Base-by-base conservation (phyloP, 2,888 invertebrate genomes). In the Drosophila maculinotata region DNA sequence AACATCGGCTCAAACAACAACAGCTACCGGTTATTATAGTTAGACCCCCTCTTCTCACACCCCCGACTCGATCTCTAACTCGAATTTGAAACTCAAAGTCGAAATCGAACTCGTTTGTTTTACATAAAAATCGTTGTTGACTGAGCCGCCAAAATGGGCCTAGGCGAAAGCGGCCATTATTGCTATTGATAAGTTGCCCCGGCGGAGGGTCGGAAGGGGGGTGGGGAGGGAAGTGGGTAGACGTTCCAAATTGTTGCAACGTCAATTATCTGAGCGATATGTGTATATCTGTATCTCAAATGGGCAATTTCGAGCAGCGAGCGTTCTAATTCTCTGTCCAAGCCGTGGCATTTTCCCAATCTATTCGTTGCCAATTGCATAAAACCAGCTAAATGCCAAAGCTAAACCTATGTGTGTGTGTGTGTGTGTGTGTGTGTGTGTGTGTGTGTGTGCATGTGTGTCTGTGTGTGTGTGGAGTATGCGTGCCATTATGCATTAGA, bases 401-500 rank as follows among this genome's bases (percentile, higher is more conserved):
- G 17, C 26, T 26, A 7, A n/a, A 3, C 10, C 33, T 38, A 35
- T 12, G 14, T 17, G 39, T 33, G 5, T 53, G 15, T 39, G 12
- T n/a, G 35, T 12, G 12, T 53, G 48, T 36, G 31, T 59, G 42
- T 36, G 58, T 56, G 36, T 47, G 15, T 38, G 17, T 39, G 39
- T 30, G 15, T 26, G 12, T 25, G 10, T 36, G 5, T 28, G n/a
- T 48, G 6, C 12, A 17, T 36, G 44, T 47, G 67, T 35, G 36
- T 59, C 39, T 39, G 52, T 51, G 28, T 58, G 57, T 52, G 44
- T 62, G 47, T 30, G 15, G 30, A 26, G 58, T 42, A 47, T 79
- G 80, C 65, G 69, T 76, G 80, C 69, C 72, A 84, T 87, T 80
- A 87, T 78, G 78, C 84, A 82, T 82, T 82, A 83, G 88, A 87